Percentiles rank a stretch among this genome's conserved stretches.
Conservation (phyloP, 2,797 vertebrate species). For the Leptodactylus fallax region DNA sequence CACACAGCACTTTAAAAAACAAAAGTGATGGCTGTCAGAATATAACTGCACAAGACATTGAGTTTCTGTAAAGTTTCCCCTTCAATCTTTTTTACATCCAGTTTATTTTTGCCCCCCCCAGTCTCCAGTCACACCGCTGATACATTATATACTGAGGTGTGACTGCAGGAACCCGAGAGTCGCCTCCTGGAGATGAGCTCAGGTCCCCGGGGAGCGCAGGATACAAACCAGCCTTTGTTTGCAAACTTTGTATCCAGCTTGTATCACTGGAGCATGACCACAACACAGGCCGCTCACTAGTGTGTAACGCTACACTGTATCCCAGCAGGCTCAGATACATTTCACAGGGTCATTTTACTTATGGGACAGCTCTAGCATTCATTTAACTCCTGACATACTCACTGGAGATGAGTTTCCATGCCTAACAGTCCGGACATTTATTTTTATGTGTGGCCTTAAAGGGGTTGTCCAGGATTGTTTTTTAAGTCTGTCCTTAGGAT, state of each 20-base stretch:
- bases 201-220: constrained; percentile 3
- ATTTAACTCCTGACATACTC: not conserved
- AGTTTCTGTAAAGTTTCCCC: too few species aligned
- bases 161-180: not conserved
- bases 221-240: constrained; percentile 33
- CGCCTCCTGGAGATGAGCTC: constrained; percentile 7
- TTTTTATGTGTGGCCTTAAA: not conserved
- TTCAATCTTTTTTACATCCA: too few species aligned
- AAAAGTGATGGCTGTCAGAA: too few species aligned
- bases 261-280: not conserved
- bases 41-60: too few species aligned
- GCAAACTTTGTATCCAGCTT: constrained; percentile 52
- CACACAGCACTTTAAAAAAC: too few species aligned
- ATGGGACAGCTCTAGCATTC: not conserved
- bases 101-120: too few species aligned
- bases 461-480: too few species aligned
- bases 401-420: not conserved
- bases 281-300: not conserved
- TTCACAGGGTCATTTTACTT: constrained; percentile 2
- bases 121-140: too few species aligned
- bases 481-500: too few species aligned
- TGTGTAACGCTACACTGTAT: constrained; percentile 16
- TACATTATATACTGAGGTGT: not conserved
- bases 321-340: constrained; percentile 6
- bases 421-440: not conserved